Percentiles rank a stretch among this genome's conserved stretches.
Conservation (phyloP, 1,140 invertebrate genomes). For the Lordiphosa stackelbergi region DNA sequence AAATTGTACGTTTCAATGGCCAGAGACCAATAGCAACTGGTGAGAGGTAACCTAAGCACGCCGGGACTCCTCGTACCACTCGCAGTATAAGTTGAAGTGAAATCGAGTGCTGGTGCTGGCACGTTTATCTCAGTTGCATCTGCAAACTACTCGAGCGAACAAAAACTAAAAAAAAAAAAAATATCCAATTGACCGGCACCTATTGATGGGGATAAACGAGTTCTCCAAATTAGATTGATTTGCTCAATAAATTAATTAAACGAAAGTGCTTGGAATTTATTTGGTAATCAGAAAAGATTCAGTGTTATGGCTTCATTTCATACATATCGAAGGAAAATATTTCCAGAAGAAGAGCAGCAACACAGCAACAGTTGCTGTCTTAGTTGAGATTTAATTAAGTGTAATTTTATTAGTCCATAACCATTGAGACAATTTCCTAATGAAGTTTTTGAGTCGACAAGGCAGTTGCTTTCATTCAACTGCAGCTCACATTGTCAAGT, state of each 20-base stretch:
- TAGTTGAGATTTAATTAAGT: not conserved
- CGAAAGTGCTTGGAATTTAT: conserved; percentile 36
- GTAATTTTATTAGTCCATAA: not conserved
- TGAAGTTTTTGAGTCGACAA: conserved; percentile 7
- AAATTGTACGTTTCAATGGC: conserved; percentile 70
- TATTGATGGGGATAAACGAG: conserved; percentile 6
- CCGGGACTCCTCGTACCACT: conserved; percentile 14
- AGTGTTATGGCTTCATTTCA: not conserved
- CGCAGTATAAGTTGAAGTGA: conserved; percentile 33
- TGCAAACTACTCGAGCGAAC: conserved; percentile 20
- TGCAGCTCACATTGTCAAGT: not conserved
- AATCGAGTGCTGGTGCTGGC: conserved; percentile 31
- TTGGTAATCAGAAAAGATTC: conserved; percentile 17
- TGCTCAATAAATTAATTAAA: conserved; percentile 70
- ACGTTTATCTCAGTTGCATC: conserved; percentile 56
- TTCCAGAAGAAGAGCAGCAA: not conserved
- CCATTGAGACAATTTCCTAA: conserved; percentile 1
- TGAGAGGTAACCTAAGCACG: conserved; percentile 10
- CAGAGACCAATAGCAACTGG: conserved; percentile 9
- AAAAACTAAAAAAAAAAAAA: conserved; percentile 8
- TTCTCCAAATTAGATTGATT: conserved; percentile 16
- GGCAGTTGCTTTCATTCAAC: not conserved
- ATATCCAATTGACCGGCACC: conserved; percentile 45
- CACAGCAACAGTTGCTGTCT: not conserved
- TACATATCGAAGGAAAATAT: not conserved